phyloP scores from a whole-genome alignment of 2,888 invertebrate genomes.

The Tetragonisca angustula region DNA sequence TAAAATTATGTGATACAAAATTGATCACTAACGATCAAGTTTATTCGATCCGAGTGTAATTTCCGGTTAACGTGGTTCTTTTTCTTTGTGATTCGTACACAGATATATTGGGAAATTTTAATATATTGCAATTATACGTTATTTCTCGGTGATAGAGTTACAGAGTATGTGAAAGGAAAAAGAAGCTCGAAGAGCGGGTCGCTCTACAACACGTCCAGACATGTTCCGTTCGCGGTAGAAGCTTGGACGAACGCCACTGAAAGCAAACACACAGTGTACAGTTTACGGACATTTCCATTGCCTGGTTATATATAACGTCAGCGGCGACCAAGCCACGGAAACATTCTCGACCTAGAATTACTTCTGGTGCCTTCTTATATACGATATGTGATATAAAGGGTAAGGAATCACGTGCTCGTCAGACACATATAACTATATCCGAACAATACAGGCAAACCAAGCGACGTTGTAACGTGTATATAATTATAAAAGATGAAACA shows the following conservation, averaged over 20 bases:
- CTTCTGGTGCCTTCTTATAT: slow-evolving; percentile 78
- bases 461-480: slow-evolving; percentile 67
- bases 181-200: background rate
- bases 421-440: slow-evolving; percentile 42
- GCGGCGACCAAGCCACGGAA: slow-evolving; percentile 28
- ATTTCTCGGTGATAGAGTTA: slow-evolving; percentile 11
- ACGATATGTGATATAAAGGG: slow-evolving; percentile 77
- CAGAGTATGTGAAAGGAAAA: background rate
- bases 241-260: slow-evolving; percentile 10
- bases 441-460: slow-evolving; percentile 60
- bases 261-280: slow-evolving; percentile 41
- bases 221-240: slow-evolving; percentile 29
- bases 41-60: background rate
- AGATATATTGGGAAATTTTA: slow-evolving; percentile 21
- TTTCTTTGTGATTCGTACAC: background rate
- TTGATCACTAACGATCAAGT: background rate
- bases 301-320: slow-evolving; percentile 42
- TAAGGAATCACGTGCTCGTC: slow-evolving; percentile 67
- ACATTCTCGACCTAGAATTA: slow-evolving; percentile 62
- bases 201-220: background rate
- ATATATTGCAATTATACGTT: slow-evolving; percentile 19
- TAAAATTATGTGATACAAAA: slow-evolving; percentile 12
- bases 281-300: slow-evolving; percentile 36
- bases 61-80: background rate
- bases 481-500: slow-evolving; percentile 54